Evolutionary conservation across 2,888 invertebrate species (phyloP).

Genomic region (Lasioglossum pauxillum): DNA sequence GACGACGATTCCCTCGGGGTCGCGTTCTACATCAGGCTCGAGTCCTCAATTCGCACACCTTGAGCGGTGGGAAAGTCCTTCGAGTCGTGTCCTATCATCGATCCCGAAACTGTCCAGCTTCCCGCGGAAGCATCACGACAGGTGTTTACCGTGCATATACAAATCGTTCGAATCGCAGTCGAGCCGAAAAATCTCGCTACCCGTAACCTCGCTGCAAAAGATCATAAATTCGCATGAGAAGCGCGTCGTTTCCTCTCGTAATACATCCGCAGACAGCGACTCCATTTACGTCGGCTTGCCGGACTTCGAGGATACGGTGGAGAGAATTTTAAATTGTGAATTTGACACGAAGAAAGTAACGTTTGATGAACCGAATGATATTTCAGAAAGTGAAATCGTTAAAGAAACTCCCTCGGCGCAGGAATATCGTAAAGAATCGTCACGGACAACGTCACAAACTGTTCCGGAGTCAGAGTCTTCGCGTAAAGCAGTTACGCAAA

Average conservation of each 20-base stretch:
- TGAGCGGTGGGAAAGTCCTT: slow-evolving; percentile 19
- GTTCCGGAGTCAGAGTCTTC: neutral
- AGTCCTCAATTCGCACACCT: slow-evolving; percentile 58
- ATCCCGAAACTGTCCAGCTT: slow-evolving; percentile 76
- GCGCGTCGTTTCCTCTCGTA: neutral
- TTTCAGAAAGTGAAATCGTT: neutral
- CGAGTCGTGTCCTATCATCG: slow-evolving; percentile 52
- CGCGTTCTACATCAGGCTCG: slow-evolving; percentile 66
- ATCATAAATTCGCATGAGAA: neutral
- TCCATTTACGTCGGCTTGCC: slow-evolving; percentile 53
- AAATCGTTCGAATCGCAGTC: slow-evolving; percentile 57
- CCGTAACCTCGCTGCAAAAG: slow-evolving; percentile 30
- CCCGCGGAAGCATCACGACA: slow-evolving; percentile 75
- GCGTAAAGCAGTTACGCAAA: neutral
- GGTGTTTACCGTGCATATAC: slow-evolving; percentile 79
- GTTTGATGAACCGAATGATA: slow-evolving; percentile 15
- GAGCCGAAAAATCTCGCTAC: slow-evolving; percentile 26
- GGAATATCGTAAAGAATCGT: neutral
- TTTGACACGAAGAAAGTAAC: slow-evolving; percentile 18
- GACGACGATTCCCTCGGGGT: slow-evolving; percentile 63
- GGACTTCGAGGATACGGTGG: slow-evolving; percentile 2
- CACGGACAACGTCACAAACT: neutral
- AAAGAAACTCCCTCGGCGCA: no score
- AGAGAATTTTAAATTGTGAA: slow-evolving; percentile 3
- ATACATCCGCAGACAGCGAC: slow-evolving; percentile 46